phyloP scores from a whole-genome alignment of 2,888 invertebrate genomes.

The Stenodema calcarata region DNA sequence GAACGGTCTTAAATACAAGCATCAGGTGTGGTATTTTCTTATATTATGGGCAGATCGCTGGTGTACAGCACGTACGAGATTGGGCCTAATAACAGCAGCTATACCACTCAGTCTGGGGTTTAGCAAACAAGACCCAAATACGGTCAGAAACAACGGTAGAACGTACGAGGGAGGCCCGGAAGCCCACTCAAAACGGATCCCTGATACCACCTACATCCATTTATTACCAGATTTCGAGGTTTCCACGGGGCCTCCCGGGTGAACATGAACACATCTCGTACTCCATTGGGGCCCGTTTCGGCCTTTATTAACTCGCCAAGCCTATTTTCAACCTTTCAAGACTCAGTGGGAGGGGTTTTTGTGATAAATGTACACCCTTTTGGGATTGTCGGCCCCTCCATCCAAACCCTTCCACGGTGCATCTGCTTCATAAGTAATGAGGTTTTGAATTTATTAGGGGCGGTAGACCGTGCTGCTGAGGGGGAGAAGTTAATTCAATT shows the following conservation, averaged over 20 bases:
- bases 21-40: too few relatives aligned
- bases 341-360: neutral
- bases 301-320: neutral
- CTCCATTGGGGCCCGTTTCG: neutral
- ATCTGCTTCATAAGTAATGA: slow-evolving; percentile 36
- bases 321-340: neutral
- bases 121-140: too few relatives aligned
- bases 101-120: too few relatives aligned
- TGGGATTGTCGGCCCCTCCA: slow-evolving; percentile 5
- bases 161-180: too few relatives aligned
- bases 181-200: too few relatives aligned
- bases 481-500: slow-evolving; percentile 30
- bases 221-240: neutral
- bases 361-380: neutral
- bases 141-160: too few relatives aligned
- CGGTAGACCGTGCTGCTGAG: slow-evolving; percentile 10
- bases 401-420: neutral
- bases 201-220: neutral
- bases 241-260: neutral
- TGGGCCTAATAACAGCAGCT: too few relatives aligned
- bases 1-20: too few relatives aligned
- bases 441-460: slow-evolving; percentile 34
- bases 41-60: too few relatives aligned
- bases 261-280: neutral
- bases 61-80: too few relatives aligned